A percentile compares a stretch with the other conserved stretches of the same genome.
Evolutionary conservation across 2,888 invertebrate genomes (phyloP).

Genomic region (Griposia aprilina): DNA sequence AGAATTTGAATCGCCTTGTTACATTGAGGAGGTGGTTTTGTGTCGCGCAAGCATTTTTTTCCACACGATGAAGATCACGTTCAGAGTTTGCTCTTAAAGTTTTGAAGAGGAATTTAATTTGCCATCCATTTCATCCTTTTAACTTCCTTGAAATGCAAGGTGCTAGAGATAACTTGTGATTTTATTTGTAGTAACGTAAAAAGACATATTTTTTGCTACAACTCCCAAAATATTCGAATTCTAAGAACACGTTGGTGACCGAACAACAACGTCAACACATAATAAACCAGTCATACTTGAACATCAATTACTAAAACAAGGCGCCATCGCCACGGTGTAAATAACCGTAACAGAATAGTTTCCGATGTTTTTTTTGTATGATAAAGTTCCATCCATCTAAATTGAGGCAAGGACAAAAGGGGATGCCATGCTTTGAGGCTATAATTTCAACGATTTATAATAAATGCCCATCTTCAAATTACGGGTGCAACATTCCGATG

Average conservation of each 20-base stretch:
- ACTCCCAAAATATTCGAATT: neutral
- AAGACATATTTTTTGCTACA: neutral
- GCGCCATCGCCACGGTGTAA: conserved; percentile 54
- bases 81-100: conserved; percentile 26
- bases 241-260: conserved; percentile 2
- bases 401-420: conserved; percentile 68
- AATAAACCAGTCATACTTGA: conserved; percentile 37
- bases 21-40: conserved; percentile 51
- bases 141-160: neutral
- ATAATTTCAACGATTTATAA: conserved; percentile 79
- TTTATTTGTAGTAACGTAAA: neutral
- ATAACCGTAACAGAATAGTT: conserved; percentile 56
- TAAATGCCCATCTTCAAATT: conserved; percentile 78
- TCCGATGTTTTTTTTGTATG: conserved; percentile 59
- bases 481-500: conserved; percentile 88
- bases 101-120: conserved; percentile 20
- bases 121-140: conserved; percentile 10
- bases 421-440: conserved; percentile 66
- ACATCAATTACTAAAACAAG: conserved; percentile 49
- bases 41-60: conserved; percentile 37
- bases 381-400: conserved; percentile 64
- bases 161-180: neutral
- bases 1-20: conserved; percentile 62
- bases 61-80: conserved; percentile 32
- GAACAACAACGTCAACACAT: conserved; percentile 31